Percentiles rank a stretch among this genome's conserved stretches.
phyloP scores from a whole-genome alignment of 1,140 invertebrate genomes.

The Ceratosolen solmsi region DNA sequence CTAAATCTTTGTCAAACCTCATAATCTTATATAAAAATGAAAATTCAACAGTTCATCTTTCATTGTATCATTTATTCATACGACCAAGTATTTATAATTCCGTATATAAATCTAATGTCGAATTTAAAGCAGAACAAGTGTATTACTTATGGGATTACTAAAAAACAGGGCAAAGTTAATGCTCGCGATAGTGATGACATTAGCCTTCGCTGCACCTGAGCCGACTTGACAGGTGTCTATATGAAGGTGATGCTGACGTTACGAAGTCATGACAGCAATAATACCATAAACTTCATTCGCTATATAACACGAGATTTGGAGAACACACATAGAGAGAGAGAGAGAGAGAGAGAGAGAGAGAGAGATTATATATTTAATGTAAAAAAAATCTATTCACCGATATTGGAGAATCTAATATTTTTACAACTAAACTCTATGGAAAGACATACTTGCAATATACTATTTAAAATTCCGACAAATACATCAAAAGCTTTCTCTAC shows the following conservation, averaged over 20 bases:
- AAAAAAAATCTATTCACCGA: neutral
- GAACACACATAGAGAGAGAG: no score
- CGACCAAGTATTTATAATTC: no score
- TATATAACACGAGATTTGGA: neutral
- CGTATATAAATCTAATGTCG: no score
- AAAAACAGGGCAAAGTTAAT: neutral
- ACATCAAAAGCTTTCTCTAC: neutral
- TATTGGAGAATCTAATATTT: neutral
- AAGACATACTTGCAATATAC: no score
- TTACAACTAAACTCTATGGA: neutral
- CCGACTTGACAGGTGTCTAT: neutral
- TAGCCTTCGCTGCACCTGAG: neutral
- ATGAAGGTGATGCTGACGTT: neutral
- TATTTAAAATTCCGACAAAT: neutral
- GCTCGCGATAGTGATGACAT: neutral
- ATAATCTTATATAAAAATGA: no score
- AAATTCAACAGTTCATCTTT: no score
- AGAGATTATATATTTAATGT: no score
- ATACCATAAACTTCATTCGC: neutral
- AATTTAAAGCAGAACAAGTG: neutral
- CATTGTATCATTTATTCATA: no score
- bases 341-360: neutral
- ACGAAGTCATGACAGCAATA: neutral
- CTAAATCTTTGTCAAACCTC: no score
- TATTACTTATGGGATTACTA: neutral